A percentile compares a stretch with the other conserved stretches of the same genome.
These are phyloP conservation scores for Pygoscelis adeliae DNA, from an alignment of 2,113 vertebrate species.

Conservation along the genomic window DNA sequence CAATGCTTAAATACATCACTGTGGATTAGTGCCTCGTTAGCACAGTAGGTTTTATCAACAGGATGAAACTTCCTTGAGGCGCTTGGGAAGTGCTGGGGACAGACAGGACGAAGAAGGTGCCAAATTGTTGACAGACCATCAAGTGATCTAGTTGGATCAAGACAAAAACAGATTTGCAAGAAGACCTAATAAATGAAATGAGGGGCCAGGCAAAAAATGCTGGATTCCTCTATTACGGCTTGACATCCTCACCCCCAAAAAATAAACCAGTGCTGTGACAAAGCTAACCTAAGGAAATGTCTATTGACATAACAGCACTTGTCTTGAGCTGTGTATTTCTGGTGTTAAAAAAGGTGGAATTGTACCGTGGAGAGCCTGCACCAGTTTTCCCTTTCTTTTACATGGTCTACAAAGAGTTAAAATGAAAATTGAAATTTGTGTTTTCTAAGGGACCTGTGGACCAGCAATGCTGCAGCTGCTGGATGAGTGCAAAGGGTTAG, in stretches of 20 bases:
- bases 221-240: not conserved
- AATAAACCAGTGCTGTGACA: not conserved
- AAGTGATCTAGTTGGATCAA: not conserved
- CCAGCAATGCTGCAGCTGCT: not conserved
- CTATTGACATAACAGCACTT: not conserved
- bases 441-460: not conserved
- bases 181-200: not conserved
- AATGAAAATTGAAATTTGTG: not conserved
- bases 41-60: not conserved
- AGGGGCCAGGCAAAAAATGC: not conserved
- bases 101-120: not conserved
- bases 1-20: not conserved
- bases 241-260: not conserved
- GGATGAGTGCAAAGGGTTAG: accelerated
- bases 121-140: not conserved
- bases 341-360: not conserved
- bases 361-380: not conserved
- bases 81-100: not conserved
- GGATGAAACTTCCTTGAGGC: not conserved
- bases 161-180: not conserved
- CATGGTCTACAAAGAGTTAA: not conserved
- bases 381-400: not conserved
- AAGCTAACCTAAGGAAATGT: not conserved
- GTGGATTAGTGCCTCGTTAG: not conserved
- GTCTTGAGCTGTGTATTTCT: not conserved